Evolutionary conservation across 2,113 vertebrate species (phyloP), one percentile per base, ranked within the genome.

Genomic region (Eulacestoma nigropectus): DNA sequence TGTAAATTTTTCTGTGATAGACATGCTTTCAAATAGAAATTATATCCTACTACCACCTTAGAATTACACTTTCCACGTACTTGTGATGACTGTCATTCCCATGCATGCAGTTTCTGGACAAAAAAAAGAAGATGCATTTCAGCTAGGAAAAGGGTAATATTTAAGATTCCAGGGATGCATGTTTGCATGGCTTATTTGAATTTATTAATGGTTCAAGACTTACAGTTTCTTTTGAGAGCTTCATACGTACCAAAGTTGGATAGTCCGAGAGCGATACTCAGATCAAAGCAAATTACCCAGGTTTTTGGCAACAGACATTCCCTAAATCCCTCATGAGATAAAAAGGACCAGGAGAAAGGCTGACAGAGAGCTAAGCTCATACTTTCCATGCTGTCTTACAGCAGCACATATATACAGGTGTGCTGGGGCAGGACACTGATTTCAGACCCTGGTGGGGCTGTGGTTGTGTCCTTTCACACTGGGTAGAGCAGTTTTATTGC

Each of bases 371-470:
- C 11, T 15, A 3, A 23, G 16, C 13, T 39, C 10, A 4, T 10
- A 1, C 53, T 59, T 33, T 25, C 32, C 21, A 1, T 9, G 19
- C 56, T 52, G 1, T 17, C 21, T 55, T 13, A 25, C 47, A 69
- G 60, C 41, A 29, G 60, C 59, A 39, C 18, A 0, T 2, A 0
- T 2, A 2, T 16, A 4, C 30, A 29, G 46, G 3, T 14, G 19
- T 60, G 32, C 72, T 60, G 41, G 14, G 44, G 57, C 44, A 42
- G 26, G 72, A 22, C 13, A 0, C 1, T 12, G 47, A 1, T 15
- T 44, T 11, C 52, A 57, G 42, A 30, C 35, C 2, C 5, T 25
- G 37, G 3, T 15, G 41, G 27, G 56, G 25, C 23, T 33, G 27
- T 15, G 50, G 14, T 4, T 21, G 6, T 64, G 70, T 26, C 22